A percentile compares a stretch with the other conserved stretches of the same genome.
Conservation (phyloP, 2,797 vertebrate species). For the Salmo trutta region DNA sequence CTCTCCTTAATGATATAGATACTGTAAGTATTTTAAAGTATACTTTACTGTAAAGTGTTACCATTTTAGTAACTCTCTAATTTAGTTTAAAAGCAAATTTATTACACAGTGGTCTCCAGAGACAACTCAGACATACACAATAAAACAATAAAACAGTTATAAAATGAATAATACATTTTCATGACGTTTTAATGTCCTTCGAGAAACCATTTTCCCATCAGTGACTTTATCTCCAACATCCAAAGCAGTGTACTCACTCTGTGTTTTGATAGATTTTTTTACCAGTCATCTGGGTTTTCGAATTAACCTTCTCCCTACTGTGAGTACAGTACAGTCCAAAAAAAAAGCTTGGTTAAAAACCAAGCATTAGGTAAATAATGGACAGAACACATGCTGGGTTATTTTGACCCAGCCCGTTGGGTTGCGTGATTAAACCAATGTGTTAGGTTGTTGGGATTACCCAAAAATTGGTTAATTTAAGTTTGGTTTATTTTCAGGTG, state of each 20-base stretch:
- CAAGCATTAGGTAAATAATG: too few species aligned
- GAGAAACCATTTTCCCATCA: conserved; percentile 57
- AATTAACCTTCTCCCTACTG: conserved; percentile 65
- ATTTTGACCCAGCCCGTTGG: too few species aligned
- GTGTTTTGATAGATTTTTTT: conserved; percentile 73
- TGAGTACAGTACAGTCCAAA: too few species aligned
- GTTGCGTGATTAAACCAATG: too few species aligned
- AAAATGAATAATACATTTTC: conserved; percentile 38
- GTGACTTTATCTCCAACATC: conserved; percentile 64
- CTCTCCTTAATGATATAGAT: conserved; percentile 50
- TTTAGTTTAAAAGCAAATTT: neutral
- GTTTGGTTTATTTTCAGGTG: too few species aligned
- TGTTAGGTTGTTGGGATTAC: too few species aligned
- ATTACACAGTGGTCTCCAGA: neutral
- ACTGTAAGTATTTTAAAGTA: conserved; percentile 19
- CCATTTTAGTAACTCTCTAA: neutral
- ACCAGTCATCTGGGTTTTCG: conserved; percentile 74
- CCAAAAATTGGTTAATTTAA: too few species aligned
- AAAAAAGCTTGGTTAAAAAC: too few species aligned
- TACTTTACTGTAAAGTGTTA: neutral
- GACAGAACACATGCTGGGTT: too few species aligned
- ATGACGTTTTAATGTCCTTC: conserved; percentile 61
- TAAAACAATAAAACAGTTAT: conserved; percentile 13
- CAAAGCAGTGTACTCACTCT: conserved; percentile 72
- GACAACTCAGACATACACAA: neutral